Evolutionary conservation across 2,888 invertebrate genomes (phyloP), one percentile per base, ranked within the genome.

Genomic region (Apotomis betuletana): DNA sequence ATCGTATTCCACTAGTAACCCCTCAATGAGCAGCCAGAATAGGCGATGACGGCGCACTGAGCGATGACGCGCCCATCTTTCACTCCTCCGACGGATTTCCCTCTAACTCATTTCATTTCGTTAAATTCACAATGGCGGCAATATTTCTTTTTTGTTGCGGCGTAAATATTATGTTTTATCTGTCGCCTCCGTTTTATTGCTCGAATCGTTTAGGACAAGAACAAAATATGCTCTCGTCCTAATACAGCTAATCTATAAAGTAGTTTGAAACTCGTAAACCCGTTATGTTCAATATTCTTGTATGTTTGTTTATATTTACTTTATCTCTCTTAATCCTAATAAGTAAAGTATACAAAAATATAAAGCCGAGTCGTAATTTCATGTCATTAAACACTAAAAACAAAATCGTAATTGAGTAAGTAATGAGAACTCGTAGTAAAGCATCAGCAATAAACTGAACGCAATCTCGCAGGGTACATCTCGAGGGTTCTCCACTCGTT

Each of bases 341-440:
- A 38, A 38, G 57, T 5, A 27, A 38, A 57, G 8, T 5, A n/a
- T n/a, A 46, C 41, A 49, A 12, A 57, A 49, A n/a, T 27, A 46
- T 57, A 36, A 46, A 36, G 55, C 46, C 49, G n/a, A 58, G 57
- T 44, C 36, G 46, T 67, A 58, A 67, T 51, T 57, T 36, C 10
- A 58, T 58, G 58, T 38, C 46, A 51, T 58, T 67, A 36, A 67
- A 57, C 46, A 58, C 38, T 57, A 12, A 38, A 57, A 49, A 13
- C 13, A 12, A 58, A 49, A 13, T 9, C 49, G 61, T 69, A 62
- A 63, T 63, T 69, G 62, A 36, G 51, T 62, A 38, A 8, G 57
- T 67, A 67, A 69, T 69, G 72, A 68, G 62, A 72, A 63, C 68
- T 54, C 68, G 68, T 72, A 54, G 68, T 72, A 72, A 72, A 72